Evolutionary conservation across 2,797 vertebrate genomes (phyloP), one percentile per base, ranked within the genome.

Genomic region (Halcyon smyrnensis): DNA sequence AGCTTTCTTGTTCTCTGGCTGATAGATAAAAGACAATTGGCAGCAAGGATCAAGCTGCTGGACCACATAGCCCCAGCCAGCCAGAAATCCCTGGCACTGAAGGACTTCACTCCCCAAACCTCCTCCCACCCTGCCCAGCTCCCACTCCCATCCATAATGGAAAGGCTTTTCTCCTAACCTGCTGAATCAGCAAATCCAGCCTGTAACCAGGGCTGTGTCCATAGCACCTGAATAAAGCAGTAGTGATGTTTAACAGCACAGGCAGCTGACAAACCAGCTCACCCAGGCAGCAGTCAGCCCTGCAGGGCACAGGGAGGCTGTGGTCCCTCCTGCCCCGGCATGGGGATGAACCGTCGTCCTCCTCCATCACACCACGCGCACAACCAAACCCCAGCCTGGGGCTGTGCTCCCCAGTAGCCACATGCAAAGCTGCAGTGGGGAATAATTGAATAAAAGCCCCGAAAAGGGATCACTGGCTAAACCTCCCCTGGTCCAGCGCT

Each of bases 161-260:
- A 78, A 87, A 74, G 30, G 48, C 37, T 93, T 76, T 62, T 65
- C 71, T 56, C 76, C 74, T 12, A 34, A 46, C 67, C 41, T 87
- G 87, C 95, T 91, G 89, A 85, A 64, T 93, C 89, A 83, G 93
- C 94, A 74, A 45, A 62, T 41, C 50, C 71, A 62, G 50, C 45
- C 70, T 3, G 14, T 56, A 65, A 34, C 60, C 62, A 56, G 37
- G n/a, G 63, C 67, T 75, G 77, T 63, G 39, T 64, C 85, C 90
- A 54, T n/a, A 54, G 0, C 86, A 87, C 86, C 86, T 69, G 63
- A 79, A 60, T 68, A 25, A 48, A 82, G 50, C n/a, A 28, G 34
- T 36, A 27, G 30, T 1, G 45, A 50, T 39, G 18, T 75, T 82
- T 69, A 76, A 45, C 2, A 71, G 16, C 32, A 2, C 0, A 0